These are phyloP conservation scores for Heliconius hermathena DNA, from an alignment of 1,140 invertebrate species.

Conservation along the genomic window DNA sequence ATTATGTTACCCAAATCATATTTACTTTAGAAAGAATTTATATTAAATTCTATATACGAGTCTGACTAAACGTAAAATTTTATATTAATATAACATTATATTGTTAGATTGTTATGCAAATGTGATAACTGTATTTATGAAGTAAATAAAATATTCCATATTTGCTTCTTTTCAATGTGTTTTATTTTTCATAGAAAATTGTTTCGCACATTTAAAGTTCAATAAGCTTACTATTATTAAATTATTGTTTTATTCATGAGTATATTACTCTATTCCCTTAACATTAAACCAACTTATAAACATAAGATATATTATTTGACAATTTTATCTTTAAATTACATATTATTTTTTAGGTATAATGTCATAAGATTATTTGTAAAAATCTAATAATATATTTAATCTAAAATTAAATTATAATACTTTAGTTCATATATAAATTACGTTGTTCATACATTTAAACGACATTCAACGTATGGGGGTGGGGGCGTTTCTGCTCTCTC, in stretches of 20 bases:
- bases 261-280: too few relatives aligned
- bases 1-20: slow-evolving; percentile 74
- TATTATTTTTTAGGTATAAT: neutral
- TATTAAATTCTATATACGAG: slow-evolving; percentile 76
- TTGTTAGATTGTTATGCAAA: slow-evolving; percentile 53
- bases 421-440: neutral
- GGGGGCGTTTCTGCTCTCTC: slow-evolving; percentile 69
- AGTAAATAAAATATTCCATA: slow-evolving; percentile 57
- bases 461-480: slow-evolving; percentile 72
- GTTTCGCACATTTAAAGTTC: neutral
- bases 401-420: neutral
- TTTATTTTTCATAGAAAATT: slow-evolving; percentile 23
- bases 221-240: too few relatives aligned
- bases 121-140: slow-evolving; percentile 78
- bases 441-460: slow-evolving; percentile 26
- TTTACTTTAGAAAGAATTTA: slow-evolving; percentile 71
- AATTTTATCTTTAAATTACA: neutral
- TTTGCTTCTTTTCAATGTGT: slow-evolving; percentile 36
- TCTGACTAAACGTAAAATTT: slow-evolving; percentile 73
- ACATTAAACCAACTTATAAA: too few relatives aligned
- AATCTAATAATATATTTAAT: neutral
- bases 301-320: too few relatives aligned
- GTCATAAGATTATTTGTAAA: neutral
- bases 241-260: too few relatives aligned
- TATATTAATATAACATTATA: slow-evolving; percentile 62